Evolutionary conservation across 1,140 invertebrate species (phyloP), one percentile per base, ranked within the genome.

Genomic region (Lethocerus indicus): DNA sequence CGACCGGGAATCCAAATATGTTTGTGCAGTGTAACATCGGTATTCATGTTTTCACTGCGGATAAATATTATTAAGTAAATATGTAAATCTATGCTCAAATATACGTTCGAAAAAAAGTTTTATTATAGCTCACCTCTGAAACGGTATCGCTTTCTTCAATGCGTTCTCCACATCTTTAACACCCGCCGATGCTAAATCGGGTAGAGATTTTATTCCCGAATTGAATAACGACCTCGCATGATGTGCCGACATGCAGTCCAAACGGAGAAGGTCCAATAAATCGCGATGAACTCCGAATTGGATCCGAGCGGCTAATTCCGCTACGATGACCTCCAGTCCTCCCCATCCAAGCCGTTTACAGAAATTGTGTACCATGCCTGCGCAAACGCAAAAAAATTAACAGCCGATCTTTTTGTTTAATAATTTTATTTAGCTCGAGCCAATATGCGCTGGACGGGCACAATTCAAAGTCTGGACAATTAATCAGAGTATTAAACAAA

Each of bases 211-310:
- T 56, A 89, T 81, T n/a, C 87, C 89, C 26, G 74, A 75, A 67
- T 90, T 79, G 61, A 79, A 92, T 6, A 98, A 66, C 26, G 79
- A 75, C 60, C 94, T 71, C 1, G 93, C 93, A 53, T 83, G 74
- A 50, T 81, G 71, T 1, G 85, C 87, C 66, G 88, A 92, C 28
- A 98, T 64, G 55, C 80, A 74, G 7, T 84, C 73, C 28, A 98
- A 66, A 53, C 83, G 74, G 65, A 98, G 81, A 29, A 98, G 70
- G 62, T 98, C 92, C 49, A 93, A 73, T 5, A 98, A 69, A 62
- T 98, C 93, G 41, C 82, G 73, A 57, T 89, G 83, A 26, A 97
- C 82, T 12, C 94, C 95, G 68, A 97, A 97, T 56, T 89, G 85
- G 21, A 98, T 70, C 16, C 95, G 77, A 56, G 84, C 79, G 71